Conservation (phyloP, 2,113 vertebrate species). For the Tonatia bakeri region DNA sequence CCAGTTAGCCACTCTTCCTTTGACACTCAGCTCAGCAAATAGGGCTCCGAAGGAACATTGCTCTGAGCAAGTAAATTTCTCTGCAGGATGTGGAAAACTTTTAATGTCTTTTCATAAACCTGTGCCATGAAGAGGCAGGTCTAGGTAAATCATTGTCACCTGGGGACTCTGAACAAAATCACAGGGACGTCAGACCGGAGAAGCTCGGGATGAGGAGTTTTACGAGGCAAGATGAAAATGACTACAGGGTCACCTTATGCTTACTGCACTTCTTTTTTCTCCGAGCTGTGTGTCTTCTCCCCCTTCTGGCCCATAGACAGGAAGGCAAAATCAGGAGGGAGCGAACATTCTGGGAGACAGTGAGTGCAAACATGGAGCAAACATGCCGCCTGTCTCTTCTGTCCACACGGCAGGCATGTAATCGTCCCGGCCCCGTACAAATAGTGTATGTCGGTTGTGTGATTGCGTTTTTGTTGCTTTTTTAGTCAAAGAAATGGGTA, state of each 20-base stretch:
- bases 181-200: neutral
- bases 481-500: neutral
- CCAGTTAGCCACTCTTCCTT: neutral
- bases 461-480: neutral
- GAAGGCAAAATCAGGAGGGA: neutral
- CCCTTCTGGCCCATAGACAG: neutral
- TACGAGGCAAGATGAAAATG: neutral
- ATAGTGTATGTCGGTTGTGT: neutral
- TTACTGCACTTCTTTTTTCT: too few species aligned
- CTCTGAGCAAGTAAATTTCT: neutral
- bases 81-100: neutral
- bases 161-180: neutral
- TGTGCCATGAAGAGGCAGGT: neutral
- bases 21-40: neutral
- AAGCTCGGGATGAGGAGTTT: neutral
- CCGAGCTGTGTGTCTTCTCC: fast-evolving
- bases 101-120: neutral
- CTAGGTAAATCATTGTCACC: neutral
- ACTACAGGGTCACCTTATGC: fast-evolving
- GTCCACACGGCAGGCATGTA: neutral
- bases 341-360: neutral
- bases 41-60: neutral
- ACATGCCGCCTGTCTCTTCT: neutral
- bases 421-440: neutral
- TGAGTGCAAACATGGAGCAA: neutral